These are phyloP conservation scores for Enteromius unitaeniatus DNA, from an alignment of 2,797 vertebrate genomes.

Conservation along the genomic window DNA sequence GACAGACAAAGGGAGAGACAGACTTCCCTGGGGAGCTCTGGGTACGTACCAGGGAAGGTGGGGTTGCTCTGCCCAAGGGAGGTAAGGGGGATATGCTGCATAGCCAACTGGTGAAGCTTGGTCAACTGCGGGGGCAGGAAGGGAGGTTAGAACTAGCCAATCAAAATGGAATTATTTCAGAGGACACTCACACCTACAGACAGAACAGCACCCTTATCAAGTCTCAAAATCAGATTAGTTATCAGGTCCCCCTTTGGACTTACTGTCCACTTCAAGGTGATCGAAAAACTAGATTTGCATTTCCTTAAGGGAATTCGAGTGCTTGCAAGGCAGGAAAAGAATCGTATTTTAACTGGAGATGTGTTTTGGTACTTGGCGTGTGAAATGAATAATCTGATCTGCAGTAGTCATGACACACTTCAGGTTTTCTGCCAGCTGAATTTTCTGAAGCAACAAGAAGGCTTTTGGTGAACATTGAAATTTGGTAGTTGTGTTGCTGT, in stretches of 20 bases:
- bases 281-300: constrained; percentile 18
- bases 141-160: constrained; percentile 98
- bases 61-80: constrained; percentile 99
- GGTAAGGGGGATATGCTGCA: constrained; percentile 98
- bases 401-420: not conserved
- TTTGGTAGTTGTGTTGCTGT: not conserved
- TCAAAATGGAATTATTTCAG: constrained; percentile 95
- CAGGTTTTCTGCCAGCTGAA: not conserved
- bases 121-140: constrained; percentile 98
- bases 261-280: constrained; percentile 23
- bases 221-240: constrained; percentile 71
- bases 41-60: constrained; percentile 99
- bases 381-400: not conserved
- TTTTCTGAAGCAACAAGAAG: not conserved
- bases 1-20: constrained; percentile 83
- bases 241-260: constrained; percentile 71
- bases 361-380: not conserved
- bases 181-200: constrained; percentile 87
- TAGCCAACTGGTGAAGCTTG: constrained; percentile 99
- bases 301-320: not conserved
- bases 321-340: not conserved
- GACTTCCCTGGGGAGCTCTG: constrained; percentile 90
- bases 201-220: constrained; percentile 77
- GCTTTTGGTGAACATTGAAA: not conserved
- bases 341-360: not conserved